Evolutionary conservation across 2,113 vertebrate species (phyloP), one percentile per base, ranked within the genome.

Genomic region (Dasypus novemcinctus): DNA sequence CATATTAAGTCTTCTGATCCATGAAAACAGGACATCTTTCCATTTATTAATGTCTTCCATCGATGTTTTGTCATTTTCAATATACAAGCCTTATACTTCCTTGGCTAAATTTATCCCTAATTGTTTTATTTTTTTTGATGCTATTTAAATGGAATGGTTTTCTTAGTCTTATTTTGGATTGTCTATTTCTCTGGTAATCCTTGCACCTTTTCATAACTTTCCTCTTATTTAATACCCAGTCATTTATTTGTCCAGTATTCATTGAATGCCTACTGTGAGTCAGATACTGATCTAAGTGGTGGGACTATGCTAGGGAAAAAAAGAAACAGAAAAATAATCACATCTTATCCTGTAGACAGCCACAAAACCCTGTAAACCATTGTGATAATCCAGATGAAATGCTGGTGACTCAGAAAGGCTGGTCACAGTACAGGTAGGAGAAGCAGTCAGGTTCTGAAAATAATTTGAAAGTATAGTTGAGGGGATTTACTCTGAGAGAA

Each of bases 371-470:
- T 63, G 1, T 21, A 33, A 20, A 14, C 21, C 49, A 18, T 17
- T 17, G 33, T 25, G 31, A 2, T 69, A 66, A 38, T 72, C 21
- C 23, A 41, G 4, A 36, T 20, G 14, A 81, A 5, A 21, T 27
- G 46, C 29, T 9, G 27, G 49, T 52, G 61, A 36, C 68, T 52
- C 33, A 4, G 61, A 49, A 21, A 7, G 68, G 23, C n/a, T 3
- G 2, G 38, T 20, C 7, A 23, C 33, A 0, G 12, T 61, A 12
- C 49, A 36, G 74, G n/a, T 43, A 0, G 10, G 41, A 1, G 1
- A 23, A 88, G 38, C 7, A 20, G 49, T 43, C 91, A 57, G 29
- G 13, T 79, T 38, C 61, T 13, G 12, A 72, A 10, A 23, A 23
- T 41, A 25, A 72, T 25, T 21, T 64, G 69, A 43, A 68, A 91